Evolutionary conservation across 2,888 invertebrate genomes (phyloP), one percentile per base, ranked within the genome.

Genomic region (Lasiommata megera): DNA sequence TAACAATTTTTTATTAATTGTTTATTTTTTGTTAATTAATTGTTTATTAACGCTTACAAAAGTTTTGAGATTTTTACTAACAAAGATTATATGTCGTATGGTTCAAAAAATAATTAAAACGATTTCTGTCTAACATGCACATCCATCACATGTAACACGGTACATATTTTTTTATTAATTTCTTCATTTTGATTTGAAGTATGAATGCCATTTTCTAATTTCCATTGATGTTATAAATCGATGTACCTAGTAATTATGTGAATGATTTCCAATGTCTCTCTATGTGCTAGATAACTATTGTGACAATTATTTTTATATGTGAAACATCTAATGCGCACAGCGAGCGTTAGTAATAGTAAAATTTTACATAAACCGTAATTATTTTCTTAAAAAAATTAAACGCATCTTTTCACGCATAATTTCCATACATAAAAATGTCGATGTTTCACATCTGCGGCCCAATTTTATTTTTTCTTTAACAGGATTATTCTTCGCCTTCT

Each of bases 141-240:
- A 60, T 36, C 51, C 46, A 61, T 36, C 37, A 50, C 60, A 61
- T 61, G 38, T 61, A 61, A 61, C 60, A 61, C 60, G 29, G 51
- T 28, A 61, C 60, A 61, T 58, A 36, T 40, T 54, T 47, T 18
- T 54, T 37, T 38, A 23, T 28, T 44, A 43, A 34, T 56, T 60
- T 56, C 23, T 56, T 56, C 16, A 37, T 57, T 41, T 47, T 40
- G 8, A 54, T 54, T 54, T 43, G 48, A 17, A 56, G 36, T 54
- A 28, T 37, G 14, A 1, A 37, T 48, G 47, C 36, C 34, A 17
- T 36, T 47, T 16, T 29, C 23, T 37, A 37, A 17, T 36, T 34
- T 23, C 8, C 17, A 34, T 47, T 9, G 14, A 37, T 48, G 48
- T 48, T 11, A 34, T 34, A 34, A 11, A 12, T 44, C 2, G 28